A percentile compares a stretch with the other conserved stretches of the same genome.
These are phyloP conservation scores for Xiphydria camelus DNA, from an alignment of 2,888 invertebrate species.

Conservation along the genomic window DNA sequence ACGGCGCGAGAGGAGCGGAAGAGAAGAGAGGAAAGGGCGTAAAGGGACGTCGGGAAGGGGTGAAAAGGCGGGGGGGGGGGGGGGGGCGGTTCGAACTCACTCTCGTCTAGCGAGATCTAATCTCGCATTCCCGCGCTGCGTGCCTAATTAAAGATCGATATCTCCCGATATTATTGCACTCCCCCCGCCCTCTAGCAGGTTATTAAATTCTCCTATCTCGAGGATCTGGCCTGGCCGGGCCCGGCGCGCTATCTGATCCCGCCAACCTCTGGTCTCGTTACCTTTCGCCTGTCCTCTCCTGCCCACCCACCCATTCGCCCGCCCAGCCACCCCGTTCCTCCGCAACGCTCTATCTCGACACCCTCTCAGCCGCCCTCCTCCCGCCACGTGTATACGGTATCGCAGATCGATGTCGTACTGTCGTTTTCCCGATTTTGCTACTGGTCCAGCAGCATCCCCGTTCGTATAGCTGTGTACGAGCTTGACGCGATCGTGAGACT, in stretches of 20 bases:
- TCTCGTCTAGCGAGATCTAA: constrained; percentile 54
- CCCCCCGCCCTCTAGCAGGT: constrained; percentile 47
- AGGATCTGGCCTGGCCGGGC: constrained; percentile 52
- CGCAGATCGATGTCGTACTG: too few relatives aligned
- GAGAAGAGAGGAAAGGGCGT: constrained; percentile 1
- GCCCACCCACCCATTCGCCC: constrained; percentile 5
- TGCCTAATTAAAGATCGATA: constrained; percentile 59
- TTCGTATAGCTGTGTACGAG: too few relatives aligned
- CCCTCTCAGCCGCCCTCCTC: background rate
- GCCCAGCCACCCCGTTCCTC: background rate
- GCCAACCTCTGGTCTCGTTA: constrained; percentile 47
- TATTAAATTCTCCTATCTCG: constrained; percentile 56
- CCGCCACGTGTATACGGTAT: constrained; percentile 11
- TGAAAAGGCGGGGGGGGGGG: constrained; percentile 18
- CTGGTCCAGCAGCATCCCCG: too few relatives aligned
- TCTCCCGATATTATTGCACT: constrained; percentile 57
- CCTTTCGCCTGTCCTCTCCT: constrained; percentile 30
- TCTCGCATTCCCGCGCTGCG: constrained; percentile 55
- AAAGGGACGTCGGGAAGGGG: too few relatives aligned
- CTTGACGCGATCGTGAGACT: too few relatives aligned
- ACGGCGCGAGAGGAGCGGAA: too few relatives aligned
- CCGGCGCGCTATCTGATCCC: constrained; percentile 46
- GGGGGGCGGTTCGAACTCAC: constrained; percentile 29
- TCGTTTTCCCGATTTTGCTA: too few relatives aligned
- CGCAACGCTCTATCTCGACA: background rate